Conservation (phyloP, 2,888 invertebrate species). For the Cantharis rustica region DNA sequence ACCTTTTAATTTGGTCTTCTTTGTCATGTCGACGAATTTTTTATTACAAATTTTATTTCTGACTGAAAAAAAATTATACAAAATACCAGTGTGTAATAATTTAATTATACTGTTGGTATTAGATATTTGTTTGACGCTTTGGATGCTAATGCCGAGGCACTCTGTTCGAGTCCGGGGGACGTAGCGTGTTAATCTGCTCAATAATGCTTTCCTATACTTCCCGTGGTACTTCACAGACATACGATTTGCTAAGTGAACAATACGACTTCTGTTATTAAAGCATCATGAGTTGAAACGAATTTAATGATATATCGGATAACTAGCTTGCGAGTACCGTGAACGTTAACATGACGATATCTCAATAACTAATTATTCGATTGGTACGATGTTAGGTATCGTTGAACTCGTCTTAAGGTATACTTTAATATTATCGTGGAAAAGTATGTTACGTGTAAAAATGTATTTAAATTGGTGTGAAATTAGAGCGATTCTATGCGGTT, state of each 20-base stretch:
- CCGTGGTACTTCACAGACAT: too few relatives aligned
- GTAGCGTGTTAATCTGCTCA: too few relatives aligned
- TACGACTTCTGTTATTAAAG: not conserved
- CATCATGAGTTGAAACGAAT: not conserved
- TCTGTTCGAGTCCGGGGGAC: too few relatives aligned
- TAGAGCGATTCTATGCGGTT: not conserved
- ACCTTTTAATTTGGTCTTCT: not conserved
- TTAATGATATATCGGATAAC: not conserved
- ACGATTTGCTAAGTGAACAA: too few relatives aligned
- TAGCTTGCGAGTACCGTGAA: not conserved
- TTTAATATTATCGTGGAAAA: not conserved
- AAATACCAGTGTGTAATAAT: too few relatives aligned
- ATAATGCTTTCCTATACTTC: too few relatives aligned
- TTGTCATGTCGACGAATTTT: not conserved
- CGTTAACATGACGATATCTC: not conserved
- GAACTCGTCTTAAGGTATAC: not conserved
- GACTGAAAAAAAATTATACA: too few relatives aligned
- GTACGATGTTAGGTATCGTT: not conserved
- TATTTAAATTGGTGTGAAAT: not conserved
- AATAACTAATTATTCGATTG: not conserved
- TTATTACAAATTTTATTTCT: not conserved
- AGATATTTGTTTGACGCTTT: too few relatives aligned
- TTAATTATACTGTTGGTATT: too few relatives aligned
- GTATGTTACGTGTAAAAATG: not conserved
- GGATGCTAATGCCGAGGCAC: too few relatives aligned